Evolutionary conservation across 2,888 invertebrate species (phyloP).

Genomic region (Hemithea aestivaria): DNA sequence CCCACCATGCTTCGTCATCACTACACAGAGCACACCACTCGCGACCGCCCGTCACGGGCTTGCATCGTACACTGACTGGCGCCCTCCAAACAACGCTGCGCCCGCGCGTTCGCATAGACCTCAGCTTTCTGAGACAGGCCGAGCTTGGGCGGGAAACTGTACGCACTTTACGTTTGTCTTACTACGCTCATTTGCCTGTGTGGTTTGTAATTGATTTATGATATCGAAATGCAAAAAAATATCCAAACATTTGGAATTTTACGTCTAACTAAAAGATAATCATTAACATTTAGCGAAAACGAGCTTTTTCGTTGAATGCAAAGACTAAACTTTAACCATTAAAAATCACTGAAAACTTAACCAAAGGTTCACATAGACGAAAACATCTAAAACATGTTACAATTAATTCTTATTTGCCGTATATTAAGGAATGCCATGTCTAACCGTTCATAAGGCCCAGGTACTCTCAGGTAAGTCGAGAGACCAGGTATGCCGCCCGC

Average conservation of each 20-base stretch:
- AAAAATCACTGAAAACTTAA: too few relatives aligned
- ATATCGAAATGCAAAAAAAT: too few relatives aligned
- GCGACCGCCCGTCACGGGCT: constrained; percentile 61
- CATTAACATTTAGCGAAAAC: too few relatives aligned
- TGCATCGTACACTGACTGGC: constrained; percentile 70
- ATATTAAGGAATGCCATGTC: constrained; percentile 32
- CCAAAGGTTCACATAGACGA: too few relatives aligned
- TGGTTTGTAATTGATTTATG: too few relatives aligned
- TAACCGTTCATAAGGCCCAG: constrained; percentile 28
- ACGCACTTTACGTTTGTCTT: background rate
- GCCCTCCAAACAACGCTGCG: constrained; percentile 53
- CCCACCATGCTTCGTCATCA: constrained; percentile 74
- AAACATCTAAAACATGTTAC: too few relatives aligned
- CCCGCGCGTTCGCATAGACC: constrained; percentile 59
- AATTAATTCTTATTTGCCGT: too few relatives aligned
- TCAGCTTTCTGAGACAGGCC: constrained; percentile 33
- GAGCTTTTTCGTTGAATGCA: too few relatives aligned
- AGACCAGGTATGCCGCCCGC: constrained; percentile 61
- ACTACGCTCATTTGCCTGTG: too few relatives aligned
- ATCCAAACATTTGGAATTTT: too few relatives aligned
- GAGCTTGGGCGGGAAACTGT: constrained; percentile 46
- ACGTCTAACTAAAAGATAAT: too few relatives aligned
- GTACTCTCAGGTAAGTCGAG: constrained; percentile 54
- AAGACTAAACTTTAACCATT: too few relatives aligned
- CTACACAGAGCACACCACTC: constrained; percentile 45